phyloP scores from a whole-genome alignment of 2,113 vertebrate species.

The Solea senegalensis region DNA sequence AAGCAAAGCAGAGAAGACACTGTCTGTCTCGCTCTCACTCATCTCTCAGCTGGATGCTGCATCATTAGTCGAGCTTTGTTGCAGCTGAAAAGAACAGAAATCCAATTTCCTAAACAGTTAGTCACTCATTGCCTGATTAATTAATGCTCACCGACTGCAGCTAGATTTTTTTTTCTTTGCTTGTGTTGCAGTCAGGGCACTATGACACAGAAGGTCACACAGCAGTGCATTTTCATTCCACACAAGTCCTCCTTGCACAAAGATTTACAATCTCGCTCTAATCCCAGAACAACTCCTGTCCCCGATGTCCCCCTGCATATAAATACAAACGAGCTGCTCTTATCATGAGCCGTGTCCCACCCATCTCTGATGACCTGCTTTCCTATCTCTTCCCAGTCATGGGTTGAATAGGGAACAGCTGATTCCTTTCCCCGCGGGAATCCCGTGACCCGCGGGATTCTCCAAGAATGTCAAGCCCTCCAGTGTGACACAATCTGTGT shows the following conservation, averaged over 20 bases:
- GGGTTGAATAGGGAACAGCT: not conserved
- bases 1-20: not conserved
- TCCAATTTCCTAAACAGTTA: slow-evolving; percentile 9
- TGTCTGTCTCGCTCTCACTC: not conserved
- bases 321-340: too few relatives aligned
- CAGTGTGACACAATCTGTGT: slow-evolving; percentile 5
- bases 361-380: not conserved
- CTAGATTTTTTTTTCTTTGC: not conserved
- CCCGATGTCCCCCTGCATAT: too few relatives aligned
- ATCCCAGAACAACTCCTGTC: too few relatives aligned
- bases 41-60: slow-evolving; percentile 11
- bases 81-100: not conserved
- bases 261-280: too few relatives aligned
- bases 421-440: not conserved
- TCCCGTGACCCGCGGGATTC: not conserved
- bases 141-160: not conserved
- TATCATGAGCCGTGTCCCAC: too few relatives aligned
- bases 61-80: slow-evolving; percentile 22
- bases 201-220: not conserved
- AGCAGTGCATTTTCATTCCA: not conserved
- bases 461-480: not conserved
- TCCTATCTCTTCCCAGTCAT: not conserved
- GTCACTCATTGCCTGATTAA: slow-evolving; percentile 3
- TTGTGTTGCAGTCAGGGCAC: not conserved
- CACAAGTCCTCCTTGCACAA: not conserved